Evolutionary conservation across 1,140 invertebrate species (phyloP).

Genomic region (Stegodyphus dumicola): DNA sequence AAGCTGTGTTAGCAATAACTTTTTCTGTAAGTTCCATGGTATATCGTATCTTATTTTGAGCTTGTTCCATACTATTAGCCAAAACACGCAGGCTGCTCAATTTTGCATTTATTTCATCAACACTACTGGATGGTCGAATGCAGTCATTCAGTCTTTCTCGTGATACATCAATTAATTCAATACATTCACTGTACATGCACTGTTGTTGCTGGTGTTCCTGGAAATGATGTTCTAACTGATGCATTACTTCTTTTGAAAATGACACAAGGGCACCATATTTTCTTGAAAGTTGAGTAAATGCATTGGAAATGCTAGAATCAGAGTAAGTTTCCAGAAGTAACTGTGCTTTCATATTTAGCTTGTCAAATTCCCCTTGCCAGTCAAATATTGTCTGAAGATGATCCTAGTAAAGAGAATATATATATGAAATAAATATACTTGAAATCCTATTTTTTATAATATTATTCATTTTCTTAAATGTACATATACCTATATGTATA

Average conservation of each 20-base stretch:
- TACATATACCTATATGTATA: too few relatives aligned
- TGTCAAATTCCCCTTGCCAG: constrained; percentile 92
- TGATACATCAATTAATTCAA: constrained; percentile 89
- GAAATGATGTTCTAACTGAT: constrained; percentile 88
- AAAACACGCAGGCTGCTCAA: constrained; percentile 85
- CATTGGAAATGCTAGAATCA: constrained; percentile 92
- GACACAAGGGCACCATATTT: constrained; percentile 94
- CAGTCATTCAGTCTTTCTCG: constrained; percentile 83
- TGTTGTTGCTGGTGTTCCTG: constrained; percentile 76
- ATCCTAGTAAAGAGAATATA: constrained; percentile 67
- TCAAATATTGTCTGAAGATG: constrained; percentile 91
- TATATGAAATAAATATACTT: background rate
- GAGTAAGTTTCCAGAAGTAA: constrained; percentile 89
- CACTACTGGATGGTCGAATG: constrained; percentile 77
- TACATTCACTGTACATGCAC: constrained; percentile 88
- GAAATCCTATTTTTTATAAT: background rate
- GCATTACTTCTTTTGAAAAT: constrained; percentile 92
- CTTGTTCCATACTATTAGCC: constrained; percentile 86
- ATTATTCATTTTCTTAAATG: too few relatives aligned
- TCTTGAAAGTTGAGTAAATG: constrained; percentile 91
- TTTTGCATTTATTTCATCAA: constrained; percentile 85
- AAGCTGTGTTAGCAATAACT: constrained; percentile 91
- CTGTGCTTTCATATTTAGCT: constrained; percentile 91
- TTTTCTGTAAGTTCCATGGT: constrained; percentile 90
- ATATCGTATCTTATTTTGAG: constrained; percentile 87